Percentiles rank a stretch among this genome's conserved stretches.
Evolutionary conservation across 2,888 invertebrate genomes (phyloP).

Genomic region (Lypha dubia): DNA sequence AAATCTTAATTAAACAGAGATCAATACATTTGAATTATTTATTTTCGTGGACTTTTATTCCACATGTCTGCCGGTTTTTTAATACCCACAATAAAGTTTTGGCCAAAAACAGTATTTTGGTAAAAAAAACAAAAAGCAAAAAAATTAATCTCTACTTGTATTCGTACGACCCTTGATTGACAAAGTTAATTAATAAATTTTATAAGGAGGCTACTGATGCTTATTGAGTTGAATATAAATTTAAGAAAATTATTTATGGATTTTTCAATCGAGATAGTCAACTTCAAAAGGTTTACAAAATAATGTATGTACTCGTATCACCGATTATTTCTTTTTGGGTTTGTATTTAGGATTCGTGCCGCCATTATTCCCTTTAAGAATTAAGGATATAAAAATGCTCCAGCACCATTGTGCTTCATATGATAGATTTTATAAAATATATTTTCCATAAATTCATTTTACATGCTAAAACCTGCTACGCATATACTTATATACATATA

Average conservation of each 20-base stretch:
- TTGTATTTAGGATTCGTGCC: too few relatives aligned
- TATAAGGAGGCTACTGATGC: slow-evolving; percentile 2
- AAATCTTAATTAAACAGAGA: slow-evolving; percentile 65
- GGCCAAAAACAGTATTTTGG: neutral
- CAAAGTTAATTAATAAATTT: slow-evolving; percentile 64
- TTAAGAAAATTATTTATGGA: too few relatives aligned
- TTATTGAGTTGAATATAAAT: neutral
- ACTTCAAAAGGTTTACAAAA: too few relatives aligned
- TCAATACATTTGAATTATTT: slow-evolving; percentile 46
- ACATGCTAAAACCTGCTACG: slow-evolving; percentile 38
- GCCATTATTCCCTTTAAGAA: too few relatives aligned
- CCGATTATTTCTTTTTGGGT: too few relatives aligned
- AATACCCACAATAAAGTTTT: slow-evolving; percentile 7
- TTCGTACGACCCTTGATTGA: slow-evolving; percentile 53
- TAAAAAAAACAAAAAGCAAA: neutral
- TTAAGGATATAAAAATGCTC: neutral
- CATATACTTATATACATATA: slow-evolving; percentile 24
- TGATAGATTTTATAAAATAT: neutral
- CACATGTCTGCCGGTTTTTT: neutral
- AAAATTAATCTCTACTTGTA: neutral
- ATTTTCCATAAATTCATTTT: neutral
- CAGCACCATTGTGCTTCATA: neutral
- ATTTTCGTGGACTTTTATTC: neutral
- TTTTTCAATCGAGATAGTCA: too few relatives aligned
- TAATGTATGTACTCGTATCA: too few relatives aligned